Conservation (phyloP, 1,140 invertebrate species). For the Drosophila pruinosa region DNA sequence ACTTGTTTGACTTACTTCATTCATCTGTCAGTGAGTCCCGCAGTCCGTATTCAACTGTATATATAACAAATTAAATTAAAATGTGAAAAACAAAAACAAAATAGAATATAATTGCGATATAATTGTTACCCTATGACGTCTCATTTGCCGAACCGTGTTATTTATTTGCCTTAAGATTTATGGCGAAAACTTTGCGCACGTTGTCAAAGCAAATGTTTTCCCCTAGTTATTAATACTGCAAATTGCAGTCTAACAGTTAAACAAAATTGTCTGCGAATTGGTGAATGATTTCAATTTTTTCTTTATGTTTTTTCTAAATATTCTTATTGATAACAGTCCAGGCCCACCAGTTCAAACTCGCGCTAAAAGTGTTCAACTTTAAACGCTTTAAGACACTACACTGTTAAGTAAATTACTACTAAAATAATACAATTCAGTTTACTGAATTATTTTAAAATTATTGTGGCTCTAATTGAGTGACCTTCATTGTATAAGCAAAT, state of each 20-base stretch:
- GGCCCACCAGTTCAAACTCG: background rate
- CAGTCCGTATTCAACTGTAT: background rate
- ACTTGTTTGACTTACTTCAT: conserved; percentile 16
- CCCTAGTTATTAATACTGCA: background rate
- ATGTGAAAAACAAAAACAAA: background rate
- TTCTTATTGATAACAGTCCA: conserved; percentile 16
- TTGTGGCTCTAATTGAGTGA: background rate
- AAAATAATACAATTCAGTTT: too few relatives aligned
- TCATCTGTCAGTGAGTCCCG: conserved; percentile 1
- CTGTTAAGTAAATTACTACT: too few relatives aligned
- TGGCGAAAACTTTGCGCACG: background rate
- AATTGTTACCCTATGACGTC: conserved; percentile 17
- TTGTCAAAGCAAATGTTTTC: conserved; percentile 11
- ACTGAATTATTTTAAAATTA: too few relatives aligned
- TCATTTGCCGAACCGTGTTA: background rate
- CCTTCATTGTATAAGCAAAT: conserved; percentile 30
- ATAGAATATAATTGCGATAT: conserved; percentile 2
- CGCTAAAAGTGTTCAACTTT: too few relatives aligned
- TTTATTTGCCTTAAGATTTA: conserved; percentile 33
- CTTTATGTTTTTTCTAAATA: conserved; percentile 3
- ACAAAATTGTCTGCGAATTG: background rate
- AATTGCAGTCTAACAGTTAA: background rate
- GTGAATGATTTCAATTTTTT: conserved; percentile 32
- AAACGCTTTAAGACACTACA: too few relatives aligned
- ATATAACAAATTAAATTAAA: background rate